phyloP scores from a whole-genome alignment of 1,140 invertebrate genomes.

The Papilio helenus region DNA sequence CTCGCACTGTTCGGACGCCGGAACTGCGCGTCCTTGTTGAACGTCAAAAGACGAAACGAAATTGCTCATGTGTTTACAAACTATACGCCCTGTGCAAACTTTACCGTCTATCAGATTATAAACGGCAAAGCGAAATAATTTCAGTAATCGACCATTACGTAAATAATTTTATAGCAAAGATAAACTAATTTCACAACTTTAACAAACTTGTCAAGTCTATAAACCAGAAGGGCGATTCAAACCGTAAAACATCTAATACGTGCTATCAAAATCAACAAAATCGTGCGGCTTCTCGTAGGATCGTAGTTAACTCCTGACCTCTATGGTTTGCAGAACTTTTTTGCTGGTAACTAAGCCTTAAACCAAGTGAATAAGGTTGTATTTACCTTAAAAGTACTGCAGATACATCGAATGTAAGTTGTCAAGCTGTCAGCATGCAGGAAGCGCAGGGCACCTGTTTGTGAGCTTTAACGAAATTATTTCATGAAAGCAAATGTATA shows the following conservation, averaged over 20 bases:
- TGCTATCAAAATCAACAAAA: constrained; percentile 34
- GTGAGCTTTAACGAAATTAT: constrained; percentile 30
- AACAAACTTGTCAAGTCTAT: constrained; percentile 17
- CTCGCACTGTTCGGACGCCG: constrained; percentile 30
- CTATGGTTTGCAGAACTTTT: background rate
- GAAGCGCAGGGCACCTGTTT: constrained; percentile 25
- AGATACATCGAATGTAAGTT: constrained; percentile 4
- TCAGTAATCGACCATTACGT: no score
- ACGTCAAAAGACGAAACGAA: background rate
- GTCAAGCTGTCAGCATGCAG: constrained; percentile 21
- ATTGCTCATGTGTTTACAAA: background rate
- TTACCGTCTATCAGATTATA: no score
- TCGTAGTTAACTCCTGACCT: constrained; percentile 43
- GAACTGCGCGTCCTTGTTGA: constrained; percentile 33
- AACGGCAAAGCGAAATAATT: no score
- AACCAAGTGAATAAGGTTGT: background rate
- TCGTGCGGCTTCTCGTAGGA: constrained; percentile 26
- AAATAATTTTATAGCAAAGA: background rate
- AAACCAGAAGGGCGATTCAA: background rate
- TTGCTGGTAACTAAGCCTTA: background rate
- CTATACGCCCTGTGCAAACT: no score
- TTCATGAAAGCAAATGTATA: constrained; percentile 5
- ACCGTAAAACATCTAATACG: constrained; percentile 7
- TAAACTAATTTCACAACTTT: background rate
- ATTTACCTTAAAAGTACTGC: background rate